Evolutionary conservation across 1,140 invertebrate genomes (phyloP).

Genomic region (Dryas iulia): DNA sequence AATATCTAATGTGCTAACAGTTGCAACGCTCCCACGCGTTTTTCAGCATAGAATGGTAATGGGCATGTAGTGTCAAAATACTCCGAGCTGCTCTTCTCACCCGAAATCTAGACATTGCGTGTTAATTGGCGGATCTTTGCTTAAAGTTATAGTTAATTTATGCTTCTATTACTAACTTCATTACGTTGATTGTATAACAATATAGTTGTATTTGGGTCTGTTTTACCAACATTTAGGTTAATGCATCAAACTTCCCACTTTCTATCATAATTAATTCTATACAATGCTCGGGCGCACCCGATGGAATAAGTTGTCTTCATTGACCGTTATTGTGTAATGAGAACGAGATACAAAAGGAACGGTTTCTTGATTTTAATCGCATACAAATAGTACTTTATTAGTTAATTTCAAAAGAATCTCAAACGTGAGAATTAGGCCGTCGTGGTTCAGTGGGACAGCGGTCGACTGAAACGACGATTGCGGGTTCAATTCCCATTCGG

Average conservation of each 20-base stretch:
- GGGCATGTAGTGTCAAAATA: no score
- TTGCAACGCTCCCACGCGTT: no score
- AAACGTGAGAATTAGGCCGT: no score
- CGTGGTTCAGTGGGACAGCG: no score
- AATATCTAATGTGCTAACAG: neutral
- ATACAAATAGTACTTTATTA: neutral
- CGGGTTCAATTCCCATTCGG: no score
- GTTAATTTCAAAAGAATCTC: neutral
- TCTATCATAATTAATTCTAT: conserved; percentile 42
- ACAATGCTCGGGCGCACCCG: conserved; percentile 26
- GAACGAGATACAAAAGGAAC: conserved; percentile 21
- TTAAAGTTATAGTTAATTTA: neutral
- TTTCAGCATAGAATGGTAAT: no score
- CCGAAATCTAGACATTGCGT: no score
- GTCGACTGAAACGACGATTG: no score
- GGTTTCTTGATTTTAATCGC: conserved; percentile 5
- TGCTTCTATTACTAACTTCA: neutral
- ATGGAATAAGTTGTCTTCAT: conserved; percentile 38
- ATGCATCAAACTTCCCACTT: conserved; percentile 31
- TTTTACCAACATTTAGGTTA: conserved; percentile 22
- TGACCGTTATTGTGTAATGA: conserved; percentile 39
- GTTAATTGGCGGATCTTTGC: no score
- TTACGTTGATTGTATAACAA: neutral
- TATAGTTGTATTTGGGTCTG: neutral
- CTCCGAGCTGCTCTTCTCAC: no score